Base-by-base conservation (phyloP, 2,888 invertebrate species). In the Apocheima hispidaria region DNA sequence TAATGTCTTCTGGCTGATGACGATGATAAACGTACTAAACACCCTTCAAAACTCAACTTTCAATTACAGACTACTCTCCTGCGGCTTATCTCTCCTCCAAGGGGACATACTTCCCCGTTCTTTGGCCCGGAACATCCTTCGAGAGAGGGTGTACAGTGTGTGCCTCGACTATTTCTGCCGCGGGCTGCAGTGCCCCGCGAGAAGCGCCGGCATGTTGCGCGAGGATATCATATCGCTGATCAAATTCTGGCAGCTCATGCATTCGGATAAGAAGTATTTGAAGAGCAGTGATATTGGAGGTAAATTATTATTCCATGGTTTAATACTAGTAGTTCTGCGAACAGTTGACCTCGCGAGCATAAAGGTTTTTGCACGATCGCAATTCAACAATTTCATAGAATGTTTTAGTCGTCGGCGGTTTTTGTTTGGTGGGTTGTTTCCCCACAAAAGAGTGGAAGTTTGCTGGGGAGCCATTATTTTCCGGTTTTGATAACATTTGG, bases 151-250 rank as follows among this genome's bases (percentile, higher is more conserved):
- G 40, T 99, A 99, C 86, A 96, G 97, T 67, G 96, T 96, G 33
- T 98, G 99, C 56, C 91, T 99, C 54, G 99, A 99, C 84, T 99
- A 99, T 87, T 99, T 98, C 87, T 98, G 98, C 77, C 95, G 97
- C 1, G 96, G 97, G 0, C 95, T 97, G n/a, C 96, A 96, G 58
- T 97, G 97, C 72, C 99, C 99, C 0, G 96, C 96, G 0, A 98
- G 98, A 77, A 94, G 94, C 30, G 94, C 96, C 0, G 94, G 95
- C 0, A 96, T 96, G 5, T 87, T 99, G 14, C 88, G 97, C 16
- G 98, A 99, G 73, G 99, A 99, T 78, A 97, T 99, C 69, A 94
- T 95, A 35, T 96, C 96, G 0, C 87, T 99, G 53, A 95, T 99
- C 59, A 96, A 96, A 75, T 99, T 99, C 91, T 99, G 99, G 99